These are phyloP conservation scores for Ornithoptera alexandrae DNA, from an alignment of 2,888 invertebrate genomes.

Conservation along the genomic window DNA sequence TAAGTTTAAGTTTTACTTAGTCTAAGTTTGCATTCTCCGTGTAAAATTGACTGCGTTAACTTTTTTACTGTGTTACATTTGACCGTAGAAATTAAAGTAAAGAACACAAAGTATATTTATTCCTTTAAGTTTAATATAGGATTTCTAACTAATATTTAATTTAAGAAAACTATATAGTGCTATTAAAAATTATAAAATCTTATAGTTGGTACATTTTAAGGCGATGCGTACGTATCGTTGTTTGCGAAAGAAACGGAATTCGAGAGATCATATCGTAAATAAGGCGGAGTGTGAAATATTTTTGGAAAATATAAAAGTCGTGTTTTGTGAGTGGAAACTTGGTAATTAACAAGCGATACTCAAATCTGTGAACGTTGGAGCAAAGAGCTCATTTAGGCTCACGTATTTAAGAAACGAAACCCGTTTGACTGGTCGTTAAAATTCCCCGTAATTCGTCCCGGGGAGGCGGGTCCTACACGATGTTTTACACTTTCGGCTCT, in stretches of 20 bases:
- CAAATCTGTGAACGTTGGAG: slow-evolving; percentile 33
- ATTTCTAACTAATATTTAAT: no score
- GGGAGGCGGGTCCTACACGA: slow-evolving; percentile 45
- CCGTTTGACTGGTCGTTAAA: slow-evolving; percentile 61
- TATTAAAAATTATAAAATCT: no score
- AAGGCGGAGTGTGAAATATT: slow-evolving; percentile 22
- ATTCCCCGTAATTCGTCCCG: slow-evolving; percentile 65
- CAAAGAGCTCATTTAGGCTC: slow-evolving; percentile 51
- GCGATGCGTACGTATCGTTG: background rate
- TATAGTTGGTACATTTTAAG: no score
- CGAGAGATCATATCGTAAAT: slow-evolving; percentile 19
- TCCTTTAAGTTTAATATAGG: no score
- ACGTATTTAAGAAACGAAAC: slow-evolving; percentile 51
- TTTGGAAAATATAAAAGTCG: slow-evolving; percentile 29
- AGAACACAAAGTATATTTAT: no score
- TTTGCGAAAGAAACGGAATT: slow-evolving; percentile 10
- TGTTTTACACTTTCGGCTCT: slow-evolving; percentile 47
- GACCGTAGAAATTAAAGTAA: no score
- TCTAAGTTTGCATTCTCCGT: background rate
- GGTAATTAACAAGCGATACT: slow-evolving; percentile 49
- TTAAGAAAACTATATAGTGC: no score
- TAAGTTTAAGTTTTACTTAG: background rate
- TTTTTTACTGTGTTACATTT: background rate
- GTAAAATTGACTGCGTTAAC: background rate
- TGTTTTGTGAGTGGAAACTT: slow-evolving; percentile 32